A percentile compares a stretch with the other conserved stretches of the same genome.
These are phyloP conservation scores for Albula glossodonta DNA, from an alignment of 2,113 vertebrate species.

Conservation along the genomic window DNA sequence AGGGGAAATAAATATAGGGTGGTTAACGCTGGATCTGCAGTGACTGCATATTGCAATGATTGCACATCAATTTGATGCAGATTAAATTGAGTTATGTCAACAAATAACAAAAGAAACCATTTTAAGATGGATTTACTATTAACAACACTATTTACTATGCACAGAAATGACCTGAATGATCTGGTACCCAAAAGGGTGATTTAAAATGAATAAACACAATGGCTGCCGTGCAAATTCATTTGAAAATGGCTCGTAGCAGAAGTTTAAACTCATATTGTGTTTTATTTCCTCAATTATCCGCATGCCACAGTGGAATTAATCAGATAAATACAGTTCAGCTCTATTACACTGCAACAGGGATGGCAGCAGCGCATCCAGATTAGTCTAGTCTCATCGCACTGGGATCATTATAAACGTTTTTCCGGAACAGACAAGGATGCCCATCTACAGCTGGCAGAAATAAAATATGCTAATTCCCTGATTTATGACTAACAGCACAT, in stretches of 20 bases:
- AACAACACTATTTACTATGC: too few species aligned
- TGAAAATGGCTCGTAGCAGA: not conserved
- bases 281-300: not conserved
- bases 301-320: constrained; percentile 1
- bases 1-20: not conserved
- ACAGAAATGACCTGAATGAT: not conserved
- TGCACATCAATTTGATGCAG: not conserved
- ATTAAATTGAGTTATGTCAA: not conserved
- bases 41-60: not conserved
- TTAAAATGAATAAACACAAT: not conserved
- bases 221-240: not conserved
- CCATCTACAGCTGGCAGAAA: constrained; percentile 13
- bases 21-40: not conserved
- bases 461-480: constrained; percentile 6
- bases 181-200: not conserved
- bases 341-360: not conserved
- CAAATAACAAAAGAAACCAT: not conserved
- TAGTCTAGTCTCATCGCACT: not conserved
- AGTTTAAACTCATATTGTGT: not conserved
- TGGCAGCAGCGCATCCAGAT: not conserved
- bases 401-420: not conserved
- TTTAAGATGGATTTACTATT: not conserved
- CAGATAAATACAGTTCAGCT: constrained; percentile 13
- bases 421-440: not conserved
- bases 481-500: not conserved